Percentiles rank a stretch among this genome's conserved stretches.
Evolutionary conservation across 2,888 invertebrate species (phyloP).

Genomic region (Latrodectus hesperus): DNA sequence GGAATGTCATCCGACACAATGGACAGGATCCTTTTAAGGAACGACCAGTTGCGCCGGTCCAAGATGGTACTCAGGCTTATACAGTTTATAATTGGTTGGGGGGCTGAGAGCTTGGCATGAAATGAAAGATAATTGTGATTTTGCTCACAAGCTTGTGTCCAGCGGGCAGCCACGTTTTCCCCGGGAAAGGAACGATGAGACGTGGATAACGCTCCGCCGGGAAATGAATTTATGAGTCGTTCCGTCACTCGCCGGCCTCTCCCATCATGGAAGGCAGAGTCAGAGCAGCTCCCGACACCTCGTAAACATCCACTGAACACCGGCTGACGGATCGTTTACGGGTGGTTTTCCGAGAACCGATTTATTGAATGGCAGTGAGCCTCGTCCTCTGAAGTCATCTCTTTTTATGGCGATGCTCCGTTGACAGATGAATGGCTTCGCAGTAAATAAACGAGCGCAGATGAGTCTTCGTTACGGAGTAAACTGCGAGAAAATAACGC

Average conservation of each 20-base stretch:
- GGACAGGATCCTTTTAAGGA: too few species aligned
- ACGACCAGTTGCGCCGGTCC: too few species aligned
- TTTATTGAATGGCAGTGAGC: slow-evolving; percentile 24
- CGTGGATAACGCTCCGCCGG: background rate
- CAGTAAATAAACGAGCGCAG: background rate
- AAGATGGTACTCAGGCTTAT: too few species aligned
- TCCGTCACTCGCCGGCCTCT: slow-evolving; percentile 4
- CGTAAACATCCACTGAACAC: slow-evolving; percentile 44
- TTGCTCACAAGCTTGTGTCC: too few species aligned
- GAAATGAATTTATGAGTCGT: slow-evolving; percentile 7
- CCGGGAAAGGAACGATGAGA: background rate
- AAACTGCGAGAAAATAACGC: too few species aligned
- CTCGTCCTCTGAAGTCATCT: background rate
- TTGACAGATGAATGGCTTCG: background rate
- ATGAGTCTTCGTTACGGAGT: too few species aligned
- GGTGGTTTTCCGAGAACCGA: slow-evolving; percentile 33
- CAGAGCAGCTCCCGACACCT: slow-evolving; percentile 24
- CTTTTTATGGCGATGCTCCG: too few species aligned
- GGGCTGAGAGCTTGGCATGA: too few species aligned
- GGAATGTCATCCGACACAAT: too few species aligned
- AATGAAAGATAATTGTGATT: too few species aligned
- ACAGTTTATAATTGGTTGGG: too few species aligned
- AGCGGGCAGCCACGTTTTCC: background rate
- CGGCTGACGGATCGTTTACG: slow-evolving; percentile 21
- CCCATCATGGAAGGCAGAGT: background rate